Evolutionary conservation across 1,140 invertebrate species (phyloP).

Genomic region (Scaptomyza pallida): DNA sequence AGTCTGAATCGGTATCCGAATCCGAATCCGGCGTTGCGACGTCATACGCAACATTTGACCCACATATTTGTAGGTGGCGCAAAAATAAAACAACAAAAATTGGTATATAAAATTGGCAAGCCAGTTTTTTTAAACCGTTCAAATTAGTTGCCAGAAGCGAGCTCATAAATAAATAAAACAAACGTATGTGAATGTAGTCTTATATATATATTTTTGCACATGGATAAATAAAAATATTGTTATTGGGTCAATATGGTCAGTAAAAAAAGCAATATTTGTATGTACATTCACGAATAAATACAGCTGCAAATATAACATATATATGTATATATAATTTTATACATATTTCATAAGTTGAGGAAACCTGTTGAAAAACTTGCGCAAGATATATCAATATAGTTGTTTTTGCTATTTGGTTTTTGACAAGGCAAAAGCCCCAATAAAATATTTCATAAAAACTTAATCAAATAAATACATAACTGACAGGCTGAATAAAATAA

Average conservation of each 20-base stretch:
- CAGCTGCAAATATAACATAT: conserved; percentile 1
- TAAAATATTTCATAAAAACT: conserved; percentile 9
- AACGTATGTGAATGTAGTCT: neutral
- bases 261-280: conserved; percentile 3
- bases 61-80: conserved; percentile 53
- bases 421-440: neutral
- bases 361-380: neutral
- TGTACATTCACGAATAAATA: conserved; percentile 11
- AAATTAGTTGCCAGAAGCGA: conserved; percentile 39
- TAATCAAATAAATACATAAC: neutral
- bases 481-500: neutral
- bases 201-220: conserved; percentile 24
- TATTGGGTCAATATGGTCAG: conserved; percentile 7
- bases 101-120: conserved; percentile 72
- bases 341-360: neutral
- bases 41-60: conserved; percentile 76
- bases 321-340: neutral
- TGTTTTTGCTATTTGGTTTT: no score
- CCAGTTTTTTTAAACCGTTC: conserved; percentile 43
- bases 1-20: conserved; percentile 26
- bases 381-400: neutral
- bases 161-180: conserved; percentile 32
- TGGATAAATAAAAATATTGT: conserved; percentile 11
- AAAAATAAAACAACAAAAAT: conserved; percentile 30
- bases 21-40: conserved; percentile 28